A percentile compares a stretch with the other conserved stretches of the same genome.
phyloP scores from a whole-genome alignment of 1,140 invertebrate species.

The Brachionus asplanchnoidis region DNA sequence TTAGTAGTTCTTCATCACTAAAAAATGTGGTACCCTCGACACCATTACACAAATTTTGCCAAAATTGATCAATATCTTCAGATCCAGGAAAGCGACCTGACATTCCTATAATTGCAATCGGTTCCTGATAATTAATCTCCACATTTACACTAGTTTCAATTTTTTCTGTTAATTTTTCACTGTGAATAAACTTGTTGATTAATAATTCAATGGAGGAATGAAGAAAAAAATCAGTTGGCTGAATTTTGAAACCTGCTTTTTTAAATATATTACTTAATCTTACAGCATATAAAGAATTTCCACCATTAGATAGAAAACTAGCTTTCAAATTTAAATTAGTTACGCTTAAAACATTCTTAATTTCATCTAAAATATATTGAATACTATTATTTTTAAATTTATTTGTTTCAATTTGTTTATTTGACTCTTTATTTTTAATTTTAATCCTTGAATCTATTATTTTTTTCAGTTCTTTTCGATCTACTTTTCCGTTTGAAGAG shows the following conservation, averaged over 20 bases:
- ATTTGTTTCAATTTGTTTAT: neutral
- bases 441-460: neutral
- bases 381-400: neutral
- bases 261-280: neutral
- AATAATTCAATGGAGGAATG: neutral
- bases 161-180: neutral
- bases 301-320: neutral
- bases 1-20: neutral
- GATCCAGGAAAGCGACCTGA: neutral
- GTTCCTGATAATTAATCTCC: neutral
- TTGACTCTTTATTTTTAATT: neutral
- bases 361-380: neutral
- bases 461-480: neutral
- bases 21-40: neutral
- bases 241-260: neutral
- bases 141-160: neutral
- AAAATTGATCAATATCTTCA: neutral
- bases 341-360: neutral
- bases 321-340: neutral
- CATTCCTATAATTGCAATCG: neutral
- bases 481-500: neutral
- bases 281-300: neutral
- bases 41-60: neutral
- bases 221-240: neutral
- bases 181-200: neutral